Evolutionary conservation across 1,140 invertebrate genomes (phyloP).

Genomic region (Condylostylus longicornis): DNA sequence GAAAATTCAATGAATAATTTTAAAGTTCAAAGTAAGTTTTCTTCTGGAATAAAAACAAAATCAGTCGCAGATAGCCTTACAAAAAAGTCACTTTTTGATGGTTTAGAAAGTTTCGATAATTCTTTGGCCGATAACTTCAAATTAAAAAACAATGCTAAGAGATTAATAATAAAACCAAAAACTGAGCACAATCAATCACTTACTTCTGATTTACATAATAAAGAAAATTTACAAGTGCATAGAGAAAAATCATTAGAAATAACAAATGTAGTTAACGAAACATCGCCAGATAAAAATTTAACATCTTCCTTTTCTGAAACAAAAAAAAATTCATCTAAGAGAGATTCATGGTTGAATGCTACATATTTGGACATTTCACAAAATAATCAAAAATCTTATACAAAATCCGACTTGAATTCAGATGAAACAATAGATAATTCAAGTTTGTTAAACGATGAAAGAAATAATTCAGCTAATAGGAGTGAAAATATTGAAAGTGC

Average conservation of each 20-base stretch:
- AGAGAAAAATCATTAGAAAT: no score
- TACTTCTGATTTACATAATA: no score
- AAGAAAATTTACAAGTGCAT: no score
- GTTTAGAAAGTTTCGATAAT: slow-evolving; percentile 50
- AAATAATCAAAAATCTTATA: no score
- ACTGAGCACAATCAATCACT: no score
- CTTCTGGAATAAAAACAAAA: slow-evolving; percentile 44
- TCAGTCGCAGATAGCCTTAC: slow-evolving; percentile 36
- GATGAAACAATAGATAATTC: no score
- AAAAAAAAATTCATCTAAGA: slow-evolving; percentile 2
- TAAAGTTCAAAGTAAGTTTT: slow-evolving; percentile 46
- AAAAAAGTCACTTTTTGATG: slow-evolving; percentile 54
- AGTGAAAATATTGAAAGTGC: no score
- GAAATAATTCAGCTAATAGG: no score
- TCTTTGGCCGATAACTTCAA: slow-evolving; percentile 44
- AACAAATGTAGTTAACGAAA: not conserved
- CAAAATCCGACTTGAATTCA: no score
- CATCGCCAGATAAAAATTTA: not conserved
- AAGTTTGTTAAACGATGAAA: no score
- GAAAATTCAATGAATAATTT: slow-evolving; percentile 36
- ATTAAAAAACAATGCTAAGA: slow-evolving; percentile 45
- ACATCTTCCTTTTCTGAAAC: no score
- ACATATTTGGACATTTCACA: no score
- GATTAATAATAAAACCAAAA: slow-evolving; percentile 40
- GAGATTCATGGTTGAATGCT: slow-evolving; percentile 30